Percentiles rank a stretch among this genome's conserved stretches.
Evolutionary conservation across 2,797 vertebrate species (phyloP).

Genomic region (Lepilemur ruficaudatus): DNA sequence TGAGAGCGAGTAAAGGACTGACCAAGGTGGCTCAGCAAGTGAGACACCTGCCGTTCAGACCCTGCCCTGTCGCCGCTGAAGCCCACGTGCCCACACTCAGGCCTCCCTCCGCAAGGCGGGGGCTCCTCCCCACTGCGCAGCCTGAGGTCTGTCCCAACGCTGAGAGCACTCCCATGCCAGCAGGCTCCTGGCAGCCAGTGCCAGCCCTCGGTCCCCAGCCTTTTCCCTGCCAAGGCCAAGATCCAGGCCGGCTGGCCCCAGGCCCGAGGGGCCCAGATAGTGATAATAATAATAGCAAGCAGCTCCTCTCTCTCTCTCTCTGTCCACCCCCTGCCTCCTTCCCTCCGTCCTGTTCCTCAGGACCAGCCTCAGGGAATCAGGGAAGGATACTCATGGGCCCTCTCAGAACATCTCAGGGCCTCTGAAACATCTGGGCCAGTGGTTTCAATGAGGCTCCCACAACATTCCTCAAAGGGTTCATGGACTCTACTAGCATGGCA

Average conservation of each 20-base stretch:
- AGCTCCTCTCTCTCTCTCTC: background rate
- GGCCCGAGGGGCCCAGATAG: background rate
- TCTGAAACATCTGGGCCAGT: background rate
- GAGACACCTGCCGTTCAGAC: background rate
- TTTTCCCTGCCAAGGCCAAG: background rate
- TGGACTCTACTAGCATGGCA: background rate
- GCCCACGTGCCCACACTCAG: background rate
- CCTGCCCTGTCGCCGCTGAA: background rate
- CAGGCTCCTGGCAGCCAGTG: background rate
- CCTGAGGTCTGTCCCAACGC: background rate
- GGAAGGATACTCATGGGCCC: background rate
- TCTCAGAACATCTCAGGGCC: background rate
- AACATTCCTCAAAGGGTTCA: background rate
- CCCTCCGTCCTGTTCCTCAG: background rate
- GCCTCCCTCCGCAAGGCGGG: background rate
- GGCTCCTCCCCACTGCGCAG: background rate
- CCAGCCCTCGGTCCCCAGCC: background rate
- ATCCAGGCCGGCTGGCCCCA: background rate
- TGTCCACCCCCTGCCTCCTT: background rate
- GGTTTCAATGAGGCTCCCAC: background rate
- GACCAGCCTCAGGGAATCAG: background rate
- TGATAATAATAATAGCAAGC: accelerated
- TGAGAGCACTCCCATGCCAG: background rate
- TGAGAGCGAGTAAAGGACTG: background rate
- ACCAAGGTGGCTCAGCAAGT: background rate